Percentiles rank a stretch among this genome's conserved stretches.
phyloP scores from a whole-genome alignment of 2,888 invertebrate species.

The Platerodrilus igneus region DNA sequence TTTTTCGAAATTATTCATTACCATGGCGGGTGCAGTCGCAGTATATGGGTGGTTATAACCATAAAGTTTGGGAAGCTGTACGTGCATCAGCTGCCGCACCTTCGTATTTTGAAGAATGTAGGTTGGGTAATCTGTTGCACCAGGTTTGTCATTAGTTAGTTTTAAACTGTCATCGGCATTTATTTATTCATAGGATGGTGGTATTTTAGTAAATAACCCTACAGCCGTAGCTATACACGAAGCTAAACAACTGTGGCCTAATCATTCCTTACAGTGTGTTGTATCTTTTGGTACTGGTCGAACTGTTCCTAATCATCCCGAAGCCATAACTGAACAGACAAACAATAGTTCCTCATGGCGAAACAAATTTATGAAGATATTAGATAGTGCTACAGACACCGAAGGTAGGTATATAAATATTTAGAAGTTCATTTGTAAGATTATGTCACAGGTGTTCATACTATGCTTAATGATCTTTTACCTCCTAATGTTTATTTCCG shows the following conservation, averaged over 20 bases:
- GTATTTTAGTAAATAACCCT: constrained; percentile 84
- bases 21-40: constrained; percentile 65
- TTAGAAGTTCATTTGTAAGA: not conserved
- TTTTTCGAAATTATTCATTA: constrained; percentile 82
- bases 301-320: constrained; percentile 46
- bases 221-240: constrained; percentile 86
- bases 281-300: constrained; percentile 80
- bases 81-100: constrained; percentile 90
- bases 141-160: constrained; percentile 50
- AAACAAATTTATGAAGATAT: constrained; percentile 73
- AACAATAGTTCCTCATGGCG: constrained; percentile 59
- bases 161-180: not conserved
- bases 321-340: constrained; percentile 32
- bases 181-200: constrained; percentile 61
- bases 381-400: constrained; percentile 83
- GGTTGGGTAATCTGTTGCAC: constrained; percentile 63
- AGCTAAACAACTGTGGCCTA: constrained; percentile 77
- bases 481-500: constrained; percentile 72
- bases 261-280: constrained; percentile 67
- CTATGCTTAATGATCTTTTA: constrained; percentile 68
- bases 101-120: constrained; percentile 82
- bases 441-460: constrained; percentile 72
- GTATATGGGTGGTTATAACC: constrained; percentile 66
- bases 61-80: constrained; percentile 77
- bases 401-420: constrained; percentile 66